These are phyloP conservation scores for Cephus sareptanus DNA, from an alignment of 2,888 invertebrate species.

Conservation along the genomic window DNA sequence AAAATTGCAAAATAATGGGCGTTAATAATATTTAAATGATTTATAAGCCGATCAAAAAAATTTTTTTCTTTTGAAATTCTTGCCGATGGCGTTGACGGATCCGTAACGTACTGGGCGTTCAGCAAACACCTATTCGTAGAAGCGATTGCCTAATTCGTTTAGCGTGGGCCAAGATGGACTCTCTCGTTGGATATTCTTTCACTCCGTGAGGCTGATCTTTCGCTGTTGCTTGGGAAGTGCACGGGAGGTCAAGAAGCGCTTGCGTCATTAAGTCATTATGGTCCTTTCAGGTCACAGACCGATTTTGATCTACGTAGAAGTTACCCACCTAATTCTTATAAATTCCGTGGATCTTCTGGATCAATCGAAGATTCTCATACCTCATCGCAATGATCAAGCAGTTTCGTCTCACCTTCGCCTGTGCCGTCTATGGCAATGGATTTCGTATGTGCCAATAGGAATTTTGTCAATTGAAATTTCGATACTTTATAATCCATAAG, in stretches of 20 bases:
- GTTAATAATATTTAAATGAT: neutral
- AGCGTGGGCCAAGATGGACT: neutral
- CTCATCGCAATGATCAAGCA: neutral
- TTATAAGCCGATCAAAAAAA: no score
- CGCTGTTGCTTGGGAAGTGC: neutral
- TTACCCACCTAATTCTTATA: neutral
- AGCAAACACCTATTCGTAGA: neutral
- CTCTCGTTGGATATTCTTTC: neutral
- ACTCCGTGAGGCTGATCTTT: neutral
- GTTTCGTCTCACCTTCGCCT: neutral
- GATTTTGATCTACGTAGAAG: neutral
- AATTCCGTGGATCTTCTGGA: neutral
- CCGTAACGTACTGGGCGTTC: neutral
- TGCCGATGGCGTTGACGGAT: neutral
- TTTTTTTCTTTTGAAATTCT: neutral
- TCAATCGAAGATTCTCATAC: neutral
- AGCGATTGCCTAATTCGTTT: conserved; percentile 1
- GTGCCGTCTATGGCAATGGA: neutral
- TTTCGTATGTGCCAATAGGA: neutral
- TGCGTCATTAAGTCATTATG: neutral
- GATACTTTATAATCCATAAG: neutral
- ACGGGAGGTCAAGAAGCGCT: neutral
- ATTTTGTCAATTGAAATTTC: neutral
- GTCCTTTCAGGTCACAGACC: neutral
- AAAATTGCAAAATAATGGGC: neutral